Evolutionary conservation across 2,797 vertebrate species (phyloP).

Genomic region (Melanotaenia parkinsoni): DNA sequence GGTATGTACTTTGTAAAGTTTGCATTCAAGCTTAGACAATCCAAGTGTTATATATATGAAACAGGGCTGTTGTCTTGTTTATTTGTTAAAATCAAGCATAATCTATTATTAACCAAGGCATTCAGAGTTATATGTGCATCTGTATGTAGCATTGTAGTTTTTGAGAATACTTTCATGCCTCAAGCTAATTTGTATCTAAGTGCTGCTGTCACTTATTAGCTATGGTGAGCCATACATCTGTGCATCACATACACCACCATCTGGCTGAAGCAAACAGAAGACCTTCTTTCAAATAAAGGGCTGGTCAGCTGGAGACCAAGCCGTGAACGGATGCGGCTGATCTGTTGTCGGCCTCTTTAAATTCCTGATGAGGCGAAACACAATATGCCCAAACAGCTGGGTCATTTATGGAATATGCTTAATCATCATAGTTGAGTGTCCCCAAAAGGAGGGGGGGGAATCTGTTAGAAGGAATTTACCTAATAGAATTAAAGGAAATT

Average conservation of each 20-base stretch:
- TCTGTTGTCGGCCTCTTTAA: conserved; percentile 65
- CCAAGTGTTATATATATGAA: not conserved
- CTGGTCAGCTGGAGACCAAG: conserved; percentile 64
- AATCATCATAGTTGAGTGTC: conserved; percentile 60
- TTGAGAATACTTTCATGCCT: conserved; percentile 10
- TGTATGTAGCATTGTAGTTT: not conserved
- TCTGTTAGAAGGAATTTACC: not conserved
- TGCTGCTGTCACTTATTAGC: conserved; percentile 17
- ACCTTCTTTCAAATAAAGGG: conserved; percentile 42
- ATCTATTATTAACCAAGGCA: not conserved
- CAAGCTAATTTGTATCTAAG: conserved; percentile 26
- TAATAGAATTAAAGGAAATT: not conserved
- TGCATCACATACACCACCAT: conserved; percentile 41
- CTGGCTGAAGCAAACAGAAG: conserved; percentile 45
- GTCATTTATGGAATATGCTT: conserved; percentile 74
- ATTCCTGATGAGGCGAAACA: conserved; percentile 70
- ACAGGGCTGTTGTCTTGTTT: not conserved
- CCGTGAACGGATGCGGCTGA: conserved; percentile 57
- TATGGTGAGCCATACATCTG: conserved; percentile 51
- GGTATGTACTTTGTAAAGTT: conserved; percentile 51
- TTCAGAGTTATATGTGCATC: not conserved
- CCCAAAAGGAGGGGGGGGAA: conserved; percentile 10
- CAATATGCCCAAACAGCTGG: conserved; percentile 77
- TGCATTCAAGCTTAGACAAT: conserved; percentile 26
- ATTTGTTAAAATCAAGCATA: not conserved